phyloP scores from a whole-genome alignment of 1,140 invertebrate genomes.

The Pseudomyrmex concolor region DNA sequence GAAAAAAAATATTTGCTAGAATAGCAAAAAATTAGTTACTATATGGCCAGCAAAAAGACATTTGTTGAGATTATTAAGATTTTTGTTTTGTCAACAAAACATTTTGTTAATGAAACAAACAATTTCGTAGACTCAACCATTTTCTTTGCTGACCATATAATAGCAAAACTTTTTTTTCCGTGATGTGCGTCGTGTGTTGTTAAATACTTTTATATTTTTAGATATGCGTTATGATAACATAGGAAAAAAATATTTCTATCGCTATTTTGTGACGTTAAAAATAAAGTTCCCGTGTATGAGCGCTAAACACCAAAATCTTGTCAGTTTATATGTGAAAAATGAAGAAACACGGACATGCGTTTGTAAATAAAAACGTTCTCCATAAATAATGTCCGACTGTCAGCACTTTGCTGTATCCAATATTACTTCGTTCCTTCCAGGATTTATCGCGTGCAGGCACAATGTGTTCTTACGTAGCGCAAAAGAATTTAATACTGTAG shows the following conservation, averaged over 20 bases:
- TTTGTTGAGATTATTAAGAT: too few relatives aligned
- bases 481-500: slow-evolving; percentile 61
- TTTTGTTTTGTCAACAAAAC: too few relatives aligned
- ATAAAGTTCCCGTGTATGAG: neutral
- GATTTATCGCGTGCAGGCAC: slow-evolving; percentile 45
- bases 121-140: too few relatives aligned
- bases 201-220: neutral
- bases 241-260: slow-evolving; percentile 13
- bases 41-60: too few relatives aligned
- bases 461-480: slow-evolving; percentile 55
- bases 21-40: too few relatives aligned
- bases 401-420: slow-evolving; percentile 57
- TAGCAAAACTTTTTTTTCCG: too few relatives aligned
- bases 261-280: neutral
- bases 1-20: too few relatives aligned
- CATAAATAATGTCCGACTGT: slow-evolving; percentile 59
- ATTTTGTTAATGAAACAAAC: too few relatives aligned
- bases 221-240: neutral
- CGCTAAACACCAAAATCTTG: slow-evolving; percentile 42
- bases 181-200: neutral
- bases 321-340: slow-evolving; percentile 44
- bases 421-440: slow-evolving; percentile 55
- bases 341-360: slow-evolving; percentile 2
- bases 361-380: slow-evolving; percentile 55
- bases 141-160: too few relatives aligned